These are phyloP conservation scores for Xestoiulus laeticollis DNA, from an alignment of 2,888 invertebrate genomes.

Conservation along the genomic window DNA sequence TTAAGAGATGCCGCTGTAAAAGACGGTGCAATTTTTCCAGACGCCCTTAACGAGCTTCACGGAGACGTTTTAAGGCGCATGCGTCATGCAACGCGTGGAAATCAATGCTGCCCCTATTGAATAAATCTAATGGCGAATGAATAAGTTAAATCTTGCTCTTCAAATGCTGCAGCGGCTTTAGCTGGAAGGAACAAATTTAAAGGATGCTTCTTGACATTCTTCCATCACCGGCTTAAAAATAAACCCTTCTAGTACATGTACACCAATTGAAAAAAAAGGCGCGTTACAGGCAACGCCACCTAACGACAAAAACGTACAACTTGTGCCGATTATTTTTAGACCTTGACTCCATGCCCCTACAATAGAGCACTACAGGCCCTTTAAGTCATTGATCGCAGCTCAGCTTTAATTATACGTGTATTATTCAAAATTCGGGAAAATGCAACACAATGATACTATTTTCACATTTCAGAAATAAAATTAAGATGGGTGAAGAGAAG, in stretches of 20 bases:
- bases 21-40: neutral
- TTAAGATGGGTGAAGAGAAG: no score
- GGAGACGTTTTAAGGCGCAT: no score
- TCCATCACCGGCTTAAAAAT: constrained; percentile 19
- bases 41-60: neutral
- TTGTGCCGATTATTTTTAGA: neutral
- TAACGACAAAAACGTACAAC: neutral
- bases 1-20: neutral
- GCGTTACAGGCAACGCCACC: neutral
- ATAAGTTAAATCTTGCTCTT: neutral
- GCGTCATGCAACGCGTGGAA: neutral
- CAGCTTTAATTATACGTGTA: no score
- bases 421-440: no score
- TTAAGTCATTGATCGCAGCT: no score
- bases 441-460: no score
- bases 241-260: neutral
- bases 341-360: neutral
- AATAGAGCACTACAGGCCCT: no score
- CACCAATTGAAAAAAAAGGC: no score
- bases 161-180: neutral
- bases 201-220: neutral
- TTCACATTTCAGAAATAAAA: no score
- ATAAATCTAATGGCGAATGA: constrained; percentile 22
- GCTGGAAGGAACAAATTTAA: neutral
- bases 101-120: neutral